phyloP scores from a whole-genome alignment of 1,140 invertebrate genomes.

The Anastatus disparis region DNA sequence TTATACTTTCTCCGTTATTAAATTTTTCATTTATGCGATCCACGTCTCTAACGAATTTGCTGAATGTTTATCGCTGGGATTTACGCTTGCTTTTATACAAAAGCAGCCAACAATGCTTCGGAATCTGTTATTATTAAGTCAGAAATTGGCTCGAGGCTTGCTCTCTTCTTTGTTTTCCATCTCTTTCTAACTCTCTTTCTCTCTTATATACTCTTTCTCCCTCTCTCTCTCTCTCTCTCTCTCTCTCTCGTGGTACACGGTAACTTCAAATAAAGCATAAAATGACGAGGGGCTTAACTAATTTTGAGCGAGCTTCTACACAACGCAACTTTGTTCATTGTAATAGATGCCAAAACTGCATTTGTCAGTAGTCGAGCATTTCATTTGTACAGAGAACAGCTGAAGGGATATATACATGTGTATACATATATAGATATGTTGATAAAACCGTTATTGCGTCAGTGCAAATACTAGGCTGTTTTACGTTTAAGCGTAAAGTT shows the following conservation, averaged over 20 bases:
- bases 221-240: background rate
- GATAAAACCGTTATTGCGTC: slow-evolving; percentile 7
- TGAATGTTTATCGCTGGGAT: slow-evolving; percentile 4
- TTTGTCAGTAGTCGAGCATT: slow-evolving; percentile 25
- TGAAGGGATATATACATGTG: too few relatives aligned
- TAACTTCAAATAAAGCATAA: slow-evolving; percentile 12
- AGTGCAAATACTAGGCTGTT: background rate
- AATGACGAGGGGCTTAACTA: slow-evolving; percentile 15
- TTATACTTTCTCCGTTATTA: too few relatives aligned
- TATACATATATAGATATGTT: too few relatives aligned
- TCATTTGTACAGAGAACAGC: too few relatives aligned
- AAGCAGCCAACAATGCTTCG: background rate
- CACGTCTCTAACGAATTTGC: background rate
- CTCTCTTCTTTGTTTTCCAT: background rate
- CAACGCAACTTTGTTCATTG: slow-evolving; percentile 11
- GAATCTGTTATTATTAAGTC: slow-evolving; percentile 23
- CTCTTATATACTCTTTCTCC: too few relatives aligned
- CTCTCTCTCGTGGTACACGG: background rate
- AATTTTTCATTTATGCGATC: background rate
- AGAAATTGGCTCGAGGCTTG: background rate
- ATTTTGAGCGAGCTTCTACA: background rate
- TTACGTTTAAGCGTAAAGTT: slow-evolving; percentile 17
- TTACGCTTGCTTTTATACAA: slow-evolving; percentile 1
- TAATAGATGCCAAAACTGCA: slow-evolving; percentile 32
- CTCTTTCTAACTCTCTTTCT: too few relatives aligned